These are phyloP conservation scores for Drosophila persimilis DNA, from an alignment of 1,140 invertebrate species.

Conservation along the genomic window DNA sequence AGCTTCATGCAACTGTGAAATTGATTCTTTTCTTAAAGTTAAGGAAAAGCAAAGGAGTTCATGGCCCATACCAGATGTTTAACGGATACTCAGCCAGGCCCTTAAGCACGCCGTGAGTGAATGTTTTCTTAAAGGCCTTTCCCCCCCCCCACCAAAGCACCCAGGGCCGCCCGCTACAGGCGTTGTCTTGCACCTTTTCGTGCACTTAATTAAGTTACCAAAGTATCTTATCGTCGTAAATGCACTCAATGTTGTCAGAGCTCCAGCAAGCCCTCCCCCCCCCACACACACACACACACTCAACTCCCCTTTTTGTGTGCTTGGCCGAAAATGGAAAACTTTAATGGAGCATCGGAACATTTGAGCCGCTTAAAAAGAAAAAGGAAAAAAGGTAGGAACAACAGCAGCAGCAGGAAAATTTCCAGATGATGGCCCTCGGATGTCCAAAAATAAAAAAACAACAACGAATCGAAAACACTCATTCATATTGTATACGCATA, in stretches of 20 bases:
- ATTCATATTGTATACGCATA: slow-evolving; percentile 45
- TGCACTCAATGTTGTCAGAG: slow-evolving; percentile 44
- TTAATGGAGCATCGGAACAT: slow-evolving; percentile 43
- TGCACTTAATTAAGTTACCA: slow-evolving; percentile 69
- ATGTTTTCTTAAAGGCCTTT: not conserved
- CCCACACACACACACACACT: no score
- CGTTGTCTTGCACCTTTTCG: slow-evolving; percentile 22
- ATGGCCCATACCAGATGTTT: not conserved
- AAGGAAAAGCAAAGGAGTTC: not conserved
- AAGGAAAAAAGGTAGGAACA: not conserved
- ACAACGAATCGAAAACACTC: not conserved
- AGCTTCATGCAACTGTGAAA: no score
- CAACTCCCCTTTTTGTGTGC: no score
- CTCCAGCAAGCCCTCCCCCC: no score
- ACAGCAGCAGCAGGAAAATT: no score
- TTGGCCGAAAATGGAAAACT: slow-evolving; percentile 20
- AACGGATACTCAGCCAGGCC: no score
- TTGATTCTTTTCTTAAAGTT: no score
- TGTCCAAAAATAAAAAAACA: slow-evolving; percentile 42
- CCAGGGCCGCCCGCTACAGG: not conserved
- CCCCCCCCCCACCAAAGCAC: not conserved
- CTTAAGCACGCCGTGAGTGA: slow-evolving; percentile 10
- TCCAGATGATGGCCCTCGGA: not conserved
- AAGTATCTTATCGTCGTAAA: slow-evolving; percentile 70
- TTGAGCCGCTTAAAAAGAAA: slow-evolving; percentile 45